A percentile compares a stretch with the other conserved stretches of the same genome.
Evolutionary conservation across 2,113 vertebrate species (phyloP).

Genomic region (Phocoena phocoena): DNA sequence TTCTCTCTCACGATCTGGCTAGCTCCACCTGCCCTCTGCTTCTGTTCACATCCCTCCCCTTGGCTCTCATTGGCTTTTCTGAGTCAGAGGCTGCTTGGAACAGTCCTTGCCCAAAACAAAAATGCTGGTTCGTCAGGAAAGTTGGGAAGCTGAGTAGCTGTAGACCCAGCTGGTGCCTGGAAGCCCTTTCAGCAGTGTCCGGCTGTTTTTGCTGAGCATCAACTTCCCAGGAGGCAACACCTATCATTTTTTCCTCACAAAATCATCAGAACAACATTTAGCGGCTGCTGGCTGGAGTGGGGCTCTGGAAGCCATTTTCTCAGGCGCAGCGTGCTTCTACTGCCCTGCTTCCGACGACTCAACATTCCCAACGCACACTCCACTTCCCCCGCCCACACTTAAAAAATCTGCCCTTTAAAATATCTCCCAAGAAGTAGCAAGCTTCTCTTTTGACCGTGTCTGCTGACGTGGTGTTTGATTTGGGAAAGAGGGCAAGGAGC

Average conservation of each 20-base stretch:
- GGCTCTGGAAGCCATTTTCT: slow-evolving; percentile 3
- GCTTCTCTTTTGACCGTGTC: neutral
- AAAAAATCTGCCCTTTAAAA: slow-evolving; percentile 33
- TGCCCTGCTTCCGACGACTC: neutral
- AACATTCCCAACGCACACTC: neutral
- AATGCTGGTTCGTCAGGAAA: slow-evolving; percentile 42
- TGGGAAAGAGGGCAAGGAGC: neutral
- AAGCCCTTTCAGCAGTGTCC: slow-evolving; percentile 34
- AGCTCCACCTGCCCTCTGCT: neutral
- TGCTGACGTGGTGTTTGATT: slow-evolving; percentile 61
- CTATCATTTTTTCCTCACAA: neutral
- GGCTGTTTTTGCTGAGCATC: slow-evolving; percentile 41
- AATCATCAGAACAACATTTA: neutral
- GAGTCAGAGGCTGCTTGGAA: neutral
- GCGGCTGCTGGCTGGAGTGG: neutral
- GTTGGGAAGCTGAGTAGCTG: slow-evolving; percentile 10
- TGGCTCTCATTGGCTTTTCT: neutral
- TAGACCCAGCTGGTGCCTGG: slow-evolving; percentile 36
- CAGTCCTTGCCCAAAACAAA: neutral
- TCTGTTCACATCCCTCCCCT: neutral
- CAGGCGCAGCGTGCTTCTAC: slow-evolving; percentile 23
- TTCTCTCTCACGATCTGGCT: neutral
- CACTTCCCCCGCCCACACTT: neutral
- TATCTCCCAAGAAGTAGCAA: slow-evolving; percentile 26
- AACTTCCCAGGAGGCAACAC: slow-evolving; percentile 6